phyloP scores from a whole-genome alignment of 1,140 invertebrate genomes.

The Drosophila saltans region DNA sequence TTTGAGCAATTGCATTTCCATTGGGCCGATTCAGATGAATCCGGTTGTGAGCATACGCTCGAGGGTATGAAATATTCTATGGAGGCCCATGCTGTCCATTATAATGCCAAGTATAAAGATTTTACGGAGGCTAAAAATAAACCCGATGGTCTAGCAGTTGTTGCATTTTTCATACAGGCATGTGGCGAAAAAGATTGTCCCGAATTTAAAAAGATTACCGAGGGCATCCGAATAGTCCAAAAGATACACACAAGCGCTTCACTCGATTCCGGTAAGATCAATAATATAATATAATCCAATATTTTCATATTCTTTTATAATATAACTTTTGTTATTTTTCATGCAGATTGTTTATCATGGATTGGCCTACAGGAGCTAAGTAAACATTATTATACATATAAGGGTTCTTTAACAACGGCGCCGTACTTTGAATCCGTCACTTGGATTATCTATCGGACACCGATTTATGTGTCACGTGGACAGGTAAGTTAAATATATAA shows the following conservation, averaged over 20 bases:
- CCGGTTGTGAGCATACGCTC: conserved; percentile 91
- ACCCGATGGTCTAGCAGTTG: conserved; percentile 90
- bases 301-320: too few species aligned
- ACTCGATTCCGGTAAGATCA: conserved; percentile 75
- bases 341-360: conserved; percentile 79
- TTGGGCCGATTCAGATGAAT: conserved; percentile 88
- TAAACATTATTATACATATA: conserved; percentile 83
- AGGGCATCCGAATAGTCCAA: conserved; percentile 79
- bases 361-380: conserved; percentile 82
- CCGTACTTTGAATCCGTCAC: conserved; percentile 88
- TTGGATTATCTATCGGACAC: conserved; percentile 90
- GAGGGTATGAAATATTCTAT: conserved; percentile 87
- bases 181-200: conserved; percentile 82
- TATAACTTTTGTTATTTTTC: too few species aligned
- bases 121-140: conserved; percentile 88
- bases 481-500: conserved; percentile 85
- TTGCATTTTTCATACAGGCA: conserved; percentile 89
- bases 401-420: conserved; percentile 89
- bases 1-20: conserved; percentile 92
- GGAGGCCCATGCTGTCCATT: conserved; percentile 92
- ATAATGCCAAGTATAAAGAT: conserved; percentile 89
- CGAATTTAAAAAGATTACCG: conserved; percentile 82
- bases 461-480: conserved; percentile 87
- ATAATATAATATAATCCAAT: too few species aligned
- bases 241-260: conserved; percentile 80